A percentile compares a stretch with the other conserved stretches of the same genome.
Conservation (phyloP, 1,140 invertebrate genomes). For the Cotesia typhae region DNA sequence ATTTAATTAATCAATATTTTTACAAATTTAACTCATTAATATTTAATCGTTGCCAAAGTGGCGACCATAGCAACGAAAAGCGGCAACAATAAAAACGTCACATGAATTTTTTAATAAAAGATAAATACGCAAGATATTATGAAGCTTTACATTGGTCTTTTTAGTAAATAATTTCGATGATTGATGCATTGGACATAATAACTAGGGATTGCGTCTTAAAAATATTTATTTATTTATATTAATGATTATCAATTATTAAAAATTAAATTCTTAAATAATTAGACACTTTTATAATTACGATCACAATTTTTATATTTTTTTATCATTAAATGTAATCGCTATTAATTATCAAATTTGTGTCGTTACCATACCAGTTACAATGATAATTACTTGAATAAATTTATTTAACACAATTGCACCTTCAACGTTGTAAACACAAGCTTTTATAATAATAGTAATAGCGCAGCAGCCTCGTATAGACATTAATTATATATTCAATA, state of each 20-base stretch:
- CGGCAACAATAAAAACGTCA: no score
- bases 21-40: no score
- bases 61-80: no score
- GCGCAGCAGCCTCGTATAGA: constrained; percentile 37
- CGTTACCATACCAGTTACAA: background rate
- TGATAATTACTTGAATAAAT: background rate
- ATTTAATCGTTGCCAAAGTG: no score
- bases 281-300: background rate
- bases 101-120: no score
- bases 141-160: constrained; percentile 21
- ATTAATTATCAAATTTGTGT: background rate
- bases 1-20: no score
- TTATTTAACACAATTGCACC: constrained; percentile 4
- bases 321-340: constrained; percentile 15
- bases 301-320: constrained; percentile 11
- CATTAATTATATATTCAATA: constrained; percentile 29
- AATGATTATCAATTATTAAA: constrained; percentile 5
- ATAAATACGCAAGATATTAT: background rate
- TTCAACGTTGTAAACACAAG: constrained; percentile 12
- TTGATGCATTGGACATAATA: background rate
- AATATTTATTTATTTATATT: constrained; percentile 13
- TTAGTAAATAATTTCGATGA: constrained; percentile 24
- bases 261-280: background rate
- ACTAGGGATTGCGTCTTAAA: constrained; percentile 23
- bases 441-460: constrained; percentile 31